These are phyloP conservation scores for Cheilosia scutellata DNA, from an alignment of 2,888 invertebrate genomes.

Conservation along the genomic window DNA sequence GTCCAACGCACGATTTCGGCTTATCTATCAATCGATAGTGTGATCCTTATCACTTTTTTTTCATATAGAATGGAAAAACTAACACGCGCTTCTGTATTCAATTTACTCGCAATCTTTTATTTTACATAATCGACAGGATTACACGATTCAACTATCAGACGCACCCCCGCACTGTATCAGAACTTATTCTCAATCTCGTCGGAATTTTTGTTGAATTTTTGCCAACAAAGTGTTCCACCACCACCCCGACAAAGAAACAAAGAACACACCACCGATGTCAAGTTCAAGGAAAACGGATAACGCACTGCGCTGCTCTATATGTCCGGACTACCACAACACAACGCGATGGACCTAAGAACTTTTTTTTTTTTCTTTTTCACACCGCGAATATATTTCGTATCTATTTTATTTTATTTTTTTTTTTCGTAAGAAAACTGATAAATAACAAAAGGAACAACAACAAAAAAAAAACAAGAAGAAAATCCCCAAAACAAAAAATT, in stretches of 20 bases:
- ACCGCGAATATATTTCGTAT: background rate
- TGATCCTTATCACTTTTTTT: conserved; percentile 5
- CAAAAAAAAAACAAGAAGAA: conserved; percentile 27
- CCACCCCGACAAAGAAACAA: background rate
- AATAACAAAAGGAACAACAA: conserved; percentile 29
- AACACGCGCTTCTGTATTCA: background rate
- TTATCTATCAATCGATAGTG: conserved; percentile 46
- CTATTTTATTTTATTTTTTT: conserved; percentile 1
- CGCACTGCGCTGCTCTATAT: conserved; percentile 30
- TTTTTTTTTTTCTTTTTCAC: background rate
- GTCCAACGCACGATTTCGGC: background rate
- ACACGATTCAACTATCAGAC: background rate
- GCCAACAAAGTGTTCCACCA: background rate
- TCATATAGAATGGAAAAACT: background rate
- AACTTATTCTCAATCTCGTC: too few relatives aligned
- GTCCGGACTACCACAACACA: conserved; percentile 17
- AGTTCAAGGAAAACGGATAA: conserved; percentile 52
- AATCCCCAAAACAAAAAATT: conserved; percentile 29
- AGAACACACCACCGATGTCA: conserved; percentile 28
- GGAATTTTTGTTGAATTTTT: background rate
- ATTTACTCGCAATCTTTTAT: background rate
- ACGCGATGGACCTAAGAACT: background rate
- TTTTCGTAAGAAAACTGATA: background rate
- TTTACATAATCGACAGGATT: background rate
- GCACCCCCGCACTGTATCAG: conserved; percentile 7